Evolutionary conservation across 2,113 vertebrate genomes (phyloP), one percentile per base, ranked within the genome.

Genomic region (Crotalus horridus): DNA sequence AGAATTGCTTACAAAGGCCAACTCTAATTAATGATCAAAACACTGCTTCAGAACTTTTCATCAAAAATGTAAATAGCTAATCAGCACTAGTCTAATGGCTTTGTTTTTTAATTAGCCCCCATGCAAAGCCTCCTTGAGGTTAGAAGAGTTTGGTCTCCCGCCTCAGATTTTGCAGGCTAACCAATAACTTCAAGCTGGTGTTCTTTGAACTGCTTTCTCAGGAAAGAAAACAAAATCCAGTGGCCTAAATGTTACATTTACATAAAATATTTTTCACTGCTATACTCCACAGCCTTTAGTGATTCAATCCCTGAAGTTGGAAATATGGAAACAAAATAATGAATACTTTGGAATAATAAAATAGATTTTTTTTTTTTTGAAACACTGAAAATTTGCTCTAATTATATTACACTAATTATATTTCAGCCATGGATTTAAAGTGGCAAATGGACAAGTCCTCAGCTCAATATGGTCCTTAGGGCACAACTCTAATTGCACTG

Each of bases 171-270:
- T 94, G 95, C 94, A 95, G 93, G 94, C 0, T 48, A 96, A 94
- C 96, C 96, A 92, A 93, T 94, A 97, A 92, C 88, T 96, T 96
- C 94, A 96, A 94, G 91, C 93, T 95, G 93, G 89, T 97, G 23
- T 94, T 98, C 95, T 96, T 98, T 97, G 97, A 98, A 97, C 95
- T 96, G 74, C 92, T 96, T 94, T 97, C 94, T 59, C 90, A 95
- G 95, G 96, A 96, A 96, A 96, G 95, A 33, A 96, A 46, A 43
- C 59, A 4, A 95, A 96, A 97, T 96, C 95, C 95, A 96, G 94
- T 96, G 95, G 94, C 93, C 96, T 97, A 97, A 98, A 97, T 97
- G 97, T 97, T 97, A 96, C 95, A 97, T 97, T 97, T 97, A 96
- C 96, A 97, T 97, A 96, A 96, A 96, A 96, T 97, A 95, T 97